Evolutionary conservation across 2,797 vertebrate species (phyloP).

Genomic region (Enteromius viviparus): DNA sequence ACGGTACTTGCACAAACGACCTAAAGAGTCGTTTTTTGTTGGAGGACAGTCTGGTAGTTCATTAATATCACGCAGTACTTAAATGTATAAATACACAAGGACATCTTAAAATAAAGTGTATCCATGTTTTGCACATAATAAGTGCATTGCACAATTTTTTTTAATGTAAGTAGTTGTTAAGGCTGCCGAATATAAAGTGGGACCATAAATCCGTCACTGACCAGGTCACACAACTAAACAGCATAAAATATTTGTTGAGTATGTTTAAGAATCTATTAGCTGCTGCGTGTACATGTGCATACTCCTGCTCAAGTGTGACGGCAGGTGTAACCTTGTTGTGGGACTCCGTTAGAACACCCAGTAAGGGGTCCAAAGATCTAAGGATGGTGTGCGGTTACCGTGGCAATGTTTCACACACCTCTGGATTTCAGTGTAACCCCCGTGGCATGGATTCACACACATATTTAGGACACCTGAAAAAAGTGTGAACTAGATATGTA

Average conservation of each 20-base stretch:
- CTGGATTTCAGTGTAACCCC: conserved; percentile 40
- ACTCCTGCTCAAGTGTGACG: conserved; percentile 30
- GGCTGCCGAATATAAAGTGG: background rate
- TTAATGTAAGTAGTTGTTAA: background rate
- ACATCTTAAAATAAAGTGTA: too few species aligned
- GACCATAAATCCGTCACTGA: conserved; percentile 6
- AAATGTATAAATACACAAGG: too few species aligned
- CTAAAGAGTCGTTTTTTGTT: too few species aligned
- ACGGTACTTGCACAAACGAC: too few species aligned
- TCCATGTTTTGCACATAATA: background rate
- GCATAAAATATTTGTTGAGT: conserved; percentile 49
- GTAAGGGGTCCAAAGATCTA: conserved; percentile 54
- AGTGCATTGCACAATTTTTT: background rate
- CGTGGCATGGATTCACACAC: conserved; percentile 42
- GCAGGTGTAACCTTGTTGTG: conserved; percentile 48
- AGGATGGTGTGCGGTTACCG: conserved; percentile 39
- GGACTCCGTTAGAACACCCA: conserved; percentile 54
- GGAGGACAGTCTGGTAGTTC: too few species aligned
- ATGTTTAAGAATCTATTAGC: conserved; percentile 42
- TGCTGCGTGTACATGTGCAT: conserved; percentile 22
- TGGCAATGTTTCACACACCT: conserved; percentile 48
- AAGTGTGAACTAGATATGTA: conserved; percentile 35
- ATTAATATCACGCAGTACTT: too few species aligned
- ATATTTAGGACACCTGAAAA: conserved; percentile 40
- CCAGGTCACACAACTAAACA: conserved; percentile 36